Conservation (phyloP, 2,797 vertebrate genomes). For the Lophius americanus region DNA sequence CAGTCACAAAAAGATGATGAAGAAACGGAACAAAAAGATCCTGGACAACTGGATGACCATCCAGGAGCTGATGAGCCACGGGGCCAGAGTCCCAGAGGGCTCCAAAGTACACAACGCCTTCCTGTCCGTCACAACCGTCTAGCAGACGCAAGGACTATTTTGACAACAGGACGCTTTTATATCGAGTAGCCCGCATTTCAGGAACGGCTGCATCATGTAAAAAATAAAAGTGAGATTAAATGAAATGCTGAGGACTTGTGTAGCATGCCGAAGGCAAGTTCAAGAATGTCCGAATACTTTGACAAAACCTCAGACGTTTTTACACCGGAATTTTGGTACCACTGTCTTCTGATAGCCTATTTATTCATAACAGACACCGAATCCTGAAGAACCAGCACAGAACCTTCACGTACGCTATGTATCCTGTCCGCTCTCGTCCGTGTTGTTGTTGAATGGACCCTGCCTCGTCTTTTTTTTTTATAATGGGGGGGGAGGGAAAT, state of each 20-base stretch:
- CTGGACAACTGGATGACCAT: conserved; percentile 99
- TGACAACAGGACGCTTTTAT: conserved; percentile 16
- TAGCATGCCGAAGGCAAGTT: conserved; percentile 47
- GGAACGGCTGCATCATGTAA: conserved; percentile 39
- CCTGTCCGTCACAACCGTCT: conserved; percentile 98
- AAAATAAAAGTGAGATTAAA: conserved; percentile 26
- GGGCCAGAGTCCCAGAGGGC: conserved; percentile 92
- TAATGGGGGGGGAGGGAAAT: conserved; percentile 67
- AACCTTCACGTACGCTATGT: conserved; percentile 31
- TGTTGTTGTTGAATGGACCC: conserved; percentile 79
- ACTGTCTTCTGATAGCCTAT: conserved; percentile 36
- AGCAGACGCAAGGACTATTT: conserved; percentile 32
- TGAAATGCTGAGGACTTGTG: conserved; percentile 42
- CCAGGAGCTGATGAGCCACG: conserved; percentile 98
- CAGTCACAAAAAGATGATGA: conserved; percentile 99
- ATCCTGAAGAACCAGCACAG: conserved; percentile 30
- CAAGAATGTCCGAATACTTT: conserved; percentile 31
- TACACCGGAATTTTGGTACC: conserved; percentile 40
- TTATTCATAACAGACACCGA: conserved; percentile 40
- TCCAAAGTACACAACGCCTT: conserved; percentile 94
- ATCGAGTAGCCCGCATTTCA: conserved; percentile 42
- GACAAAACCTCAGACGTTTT: conserved; percentile 42
- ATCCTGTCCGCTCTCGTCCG: conserved; percentile 37
- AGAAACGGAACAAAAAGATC: conserved; percentile 97
- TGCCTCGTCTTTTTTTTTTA: conserved; percentile 94